Base-by-base conservation (phyloP, 2,888 invertebrate genomes). In the Aphidoletes aphidimyza region DNA sequence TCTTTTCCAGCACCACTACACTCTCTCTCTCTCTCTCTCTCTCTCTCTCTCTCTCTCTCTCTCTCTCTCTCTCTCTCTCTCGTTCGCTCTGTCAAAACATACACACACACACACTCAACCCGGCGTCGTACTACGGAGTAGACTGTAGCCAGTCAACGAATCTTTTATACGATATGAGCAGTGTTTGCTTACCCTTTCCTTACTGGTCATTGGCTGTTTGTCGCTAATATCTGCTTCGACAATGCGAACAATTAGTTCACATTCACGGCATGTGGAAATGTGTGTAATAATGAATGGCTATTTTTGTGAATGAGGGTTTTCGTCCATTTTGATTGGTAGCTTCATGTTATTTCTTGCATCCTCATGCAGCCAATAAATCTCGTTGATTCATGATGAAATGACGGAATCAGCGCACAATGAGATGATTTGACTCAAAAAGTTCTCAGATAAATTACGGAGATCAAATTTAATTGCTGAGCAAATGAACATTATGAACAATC, bases 171-270 rank as follows among this genome's bases (percentile, higher is more conserved):
- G n/a, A n/a, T n/a, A n/a, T n/a, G n/a, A n/a, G n/a, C n/a, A n/a
- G n/a, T n/a, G 69, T 69, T 69, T 69, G 69, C 69, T 30, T 69
- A 69, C 69, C 69, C 69, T 69, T 69, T 69, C 14, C 34, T 69
- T 1, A 69, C 14, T 69, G 30, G 69, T 30, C 69, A 69, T 69
- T 69, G 69, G 69, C 30, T 69, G 69, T 11, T 69, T 69, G 42
- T 69, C 34, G 30, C 26, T 14, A 30, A n/a, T n/a, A n/a, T n/a
- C n/a, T n/a, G 26, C 34, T 26, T 14, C 54, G 54, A 54, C 5
- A 69, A 30, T 30, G 17, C 6, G 30, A 69, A 30, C 30, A 69
- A 30, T 30, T 69, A 69, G 69, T 69, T 69, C 30, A 14, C 26
- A 9, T 11, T 22, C 34, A 69, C 0, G 8, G 34, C 69, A 30